Evolutionary conservation across 2,888 invertebrate genomes (phyloP), one percentile per base, ranked within the genome.

Genomic region (Heterodera filipjevi): DNA sequence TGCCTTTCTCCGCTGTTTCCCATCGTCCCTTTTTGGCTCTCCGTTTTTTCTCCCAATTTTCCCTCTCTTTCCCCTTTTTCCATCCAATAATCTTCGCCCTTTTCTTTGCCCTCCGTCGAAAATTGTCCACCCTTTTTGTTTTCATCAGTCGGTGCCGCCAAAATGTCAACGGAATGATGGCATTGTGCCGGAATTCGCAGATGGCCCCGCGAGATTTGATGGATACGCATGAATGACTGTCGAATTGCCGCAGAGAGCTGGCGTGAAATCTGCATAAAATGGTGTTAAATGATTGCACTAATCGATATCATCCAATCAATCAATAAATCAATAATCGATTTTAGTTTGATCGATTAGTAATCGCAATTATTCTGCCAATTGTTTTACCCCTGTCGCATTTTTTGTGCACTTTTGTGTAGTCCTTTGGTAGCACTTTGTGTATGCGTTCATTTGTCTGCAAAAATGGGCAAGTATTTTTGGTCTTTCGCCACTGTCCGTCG

Each of bases 101-200:
- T 39, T 39, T 39, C 39, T 10, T 39, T 12, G 39, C 39, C 39
- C 39, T 39, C 53, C 19, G n/a, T n/a, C n/a, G n/a, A n/a, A n/a
- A n/a, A n/a, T n/a, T n/a, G n/a, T n/a, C n/a, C n/a, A n/a, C n/a
- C n/a, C n/a, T n/a, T n/a, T n/a, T 44, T 44, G 5, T 49, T 19
- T 49, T 19, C 49, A 14, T 49, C 19, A 3, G 49, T 49, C 16
- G 49, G 49, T 19, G 49, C 8, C 3, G 49, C 8, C 49, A 59
- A 59, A 59, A 22, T 59, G 30, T 44, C 32, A 39, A 72, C 19
- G 30, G 72, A 53, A 22, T 16, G 39, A 22, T 35, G 72, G 59
- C 75, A 75, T 22, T 75, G 49, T 14, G 64, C 75, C 46, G 75
- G 75, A n/a, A 75, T 75, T 10, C 16, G n/a, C 68, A 75, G 68